phyloP scores from a whole-genome alignment of 1,140 invertebrate genomes.

The Steinernema khuongi region DNA sequence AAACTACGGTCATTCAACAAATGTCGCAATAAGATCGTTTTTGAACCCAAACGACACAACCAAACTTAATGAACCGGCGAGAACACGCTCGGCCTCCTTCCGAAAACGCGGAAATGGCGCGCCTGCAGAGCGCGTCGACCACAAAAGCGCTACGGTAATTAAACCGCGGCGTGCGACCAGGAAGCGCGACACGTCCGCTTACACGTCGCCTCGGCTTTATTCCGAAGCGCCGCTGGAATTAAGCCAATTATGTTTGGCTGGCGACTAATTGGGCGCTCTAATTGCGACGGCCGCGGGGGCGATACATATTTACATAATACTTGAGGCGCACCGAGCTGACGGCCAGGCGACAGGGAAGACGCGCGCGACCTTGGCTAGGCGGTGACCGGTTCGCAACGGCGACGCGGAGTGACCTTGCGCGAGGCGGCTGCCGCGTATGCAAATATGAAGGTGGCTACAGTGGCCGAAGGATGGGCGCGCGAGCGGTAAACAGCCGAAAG shows the following conservation, averaged over 20 bases:
- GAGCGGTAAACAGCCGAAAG: neutral
- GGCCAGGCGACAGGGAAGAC: neutral
- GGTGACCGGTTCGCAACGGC: neutral
- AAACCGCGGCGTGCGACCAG: neutral
- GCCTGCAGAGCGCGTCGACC: too few species aligned
- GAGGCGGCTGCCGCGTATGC: neutral
- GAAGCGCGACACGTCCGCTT: neutral
- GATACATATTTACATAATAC: conserved; percentile 12
- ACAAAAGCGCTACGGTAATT: neutral
- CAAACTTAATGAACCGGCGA: too few species aligned
- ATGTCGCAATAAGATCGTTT: too few species aligned
- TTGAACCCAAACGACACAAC: too few species aligned
- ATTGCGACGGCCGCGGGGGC: neutral
- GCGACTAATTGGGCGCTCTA: neutral
- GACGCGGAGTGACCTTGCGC: neutral
- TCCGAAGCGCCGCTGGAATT: neutral
- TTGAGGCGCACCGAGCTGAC: conserved; percentile 5
- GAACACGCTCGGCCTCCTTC: too few species aligned
- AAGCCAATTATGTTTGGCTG: neutral
- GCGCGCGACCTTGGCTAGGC: neutral
- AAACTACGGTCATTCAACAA: too few species aligned
- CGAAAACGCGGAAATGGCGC: too few species aligned
- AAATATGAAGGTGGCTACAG: neutral
- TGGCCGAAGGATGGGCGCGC: neutral
- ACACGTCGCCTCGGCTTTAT: neutral